Percentiles rank a stretch among this genome's conserved stretches.
Conservation (phyloP, 2,113 vertebrate genomes). For the Eubucco bourcierii region DNA sequence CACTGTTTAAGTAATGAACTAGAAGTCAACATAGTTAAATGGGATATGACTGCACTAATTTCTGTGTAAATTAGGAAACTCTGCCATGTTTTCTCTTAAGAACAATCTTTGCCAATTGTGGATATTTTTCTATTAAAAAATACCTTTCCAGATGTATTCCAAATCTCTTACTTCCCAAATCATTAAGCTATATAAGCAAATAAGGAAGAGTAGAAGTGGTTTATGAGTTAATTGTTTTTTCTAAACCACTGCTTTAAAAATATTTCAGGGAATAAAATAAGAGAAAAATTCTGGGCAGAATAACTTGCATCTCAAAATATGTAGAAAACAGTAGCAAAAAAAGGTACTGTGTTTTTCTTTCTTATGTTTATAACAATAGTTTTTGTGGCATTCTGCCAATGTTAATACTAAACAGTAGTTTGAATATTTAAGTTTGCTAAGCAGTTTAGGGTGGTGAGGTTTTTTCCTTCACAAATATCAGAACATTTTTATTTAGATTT, state of each 20-base stretch:
- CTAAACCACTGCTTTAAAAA: not conserved
- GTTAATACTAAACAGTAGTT: not conserved
- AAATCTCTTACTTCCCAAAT: not conserved
- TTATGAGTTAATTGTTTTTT: not conserved
- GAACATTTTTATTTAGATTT: constrained; percentile 59
- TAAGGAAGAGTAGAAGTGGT: not conserved
- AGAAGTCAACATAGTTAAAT: constrained; percentile 15
- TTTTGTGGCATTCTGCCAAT: not conserved
- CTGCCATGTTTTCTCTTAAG: constrained; percentile 11
- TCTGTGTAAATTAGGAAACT: not conserved
- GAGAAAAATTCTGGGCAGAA: not conserved
- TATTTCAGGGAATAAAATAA: not conserved
- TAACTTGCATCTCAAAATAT: not conserved
- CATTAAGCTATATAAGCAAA: not conserved
- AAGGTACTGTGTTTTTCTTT: not conserved
- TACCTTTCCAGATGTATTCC: not conserved
- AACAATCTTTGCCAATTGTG: not conserved
- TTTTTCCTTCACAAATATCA: not conserved
- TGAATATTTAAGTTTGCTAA: not conserved
- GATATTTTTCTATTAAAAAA: constrained; percentile 9
- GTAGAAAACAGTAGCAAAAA: not conserved
- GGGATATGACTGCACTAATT: constrained; percentile 52
- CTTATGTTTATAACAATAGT: not conserved
- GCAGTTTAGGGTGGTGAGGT: not conserved
- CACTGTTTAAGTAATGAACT: constrained; percentile 46